Evolutionary conservation across 2,113 vertebrate species (phyloP), one percentile per base, ranked within the genome.

Genomic region (Proteles cristata): DNA sequence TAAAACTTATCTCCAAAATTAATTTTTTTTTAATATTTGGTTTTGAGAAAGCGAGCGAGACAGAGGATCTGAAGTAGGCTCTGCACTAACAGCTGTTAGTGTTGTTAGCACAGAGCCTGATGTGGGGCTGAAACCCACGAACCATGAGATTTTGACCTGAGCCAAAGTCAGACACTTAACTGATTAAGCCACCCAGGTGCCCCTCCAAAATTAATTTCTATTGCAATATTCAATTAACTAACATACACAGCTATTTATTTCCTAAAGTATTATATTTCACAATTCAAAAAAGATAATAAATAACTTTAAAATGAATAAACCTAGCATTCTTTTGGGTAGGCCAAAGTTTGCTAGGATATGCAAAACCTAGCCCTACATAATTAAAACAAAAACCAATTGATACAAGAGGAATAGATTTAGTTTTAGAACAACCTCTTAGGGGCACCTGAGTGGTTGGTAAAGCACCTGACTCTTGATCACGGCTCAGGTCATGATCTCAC

Each of bases 191-290:
- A 58, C 55, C 17, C 55, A 21, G 55, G 19, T 7, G 19, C 19
- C 55, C 19, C 53, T 77, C 81, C 35, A 88, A 93, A 91, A 71
- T 39, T 81, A 87, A 81, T 95, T 50, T 84, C 53, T 88, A 9
- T 71, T 53, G 63, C 74, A 85, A 43, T 68, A 6, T 66, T 73
- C 61, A 61, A 15, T 82, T 71, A 77, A 12, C 50, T 66, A 92
- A 28, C 7, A 1, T 7, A 1, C 25, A n/a, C 11, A 73, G 31
- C 11, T 58, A 21, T 71, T 95, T 86, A 86, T 16, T 93, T 23
- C 63, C 58, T 55, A 81, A 35, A 16, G 15, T 33, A 50, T 50
- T 79, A 50, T 33, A 11, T 19, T 33, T 28, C 76, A 53, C 4
- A 79, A 50, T 79, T 79, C 48, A 79, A 50, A 53, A 33, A 79